phyloP scores from a whole-genome alignment of 2,113 vertebrate species.

The Hoplias malabaricus region DNA sequence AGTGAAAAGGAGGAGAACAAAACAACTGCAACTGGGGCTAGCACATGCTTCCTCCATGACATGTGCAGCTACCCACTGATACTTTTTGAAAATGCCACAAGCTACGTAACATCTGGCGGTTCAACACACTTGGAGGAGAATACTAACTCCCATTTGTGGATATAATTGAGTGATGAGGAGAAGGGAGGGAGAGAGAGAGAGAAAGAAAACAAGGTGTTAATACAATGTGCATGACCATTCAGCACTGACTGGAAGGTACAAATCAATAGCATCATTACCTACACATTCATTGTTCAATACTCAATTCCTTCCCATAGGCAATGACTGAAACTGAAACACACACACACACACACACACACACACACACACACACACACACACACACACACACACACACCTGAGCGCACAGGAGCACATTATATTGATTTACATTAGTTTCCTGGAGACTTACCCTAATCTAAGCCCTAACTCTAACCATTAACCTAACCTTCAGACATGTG shows the following conservation, averaged over 20 bases:
- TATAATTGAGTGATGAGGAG: not conserved
- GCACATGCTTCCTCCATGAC: too few species aligned
- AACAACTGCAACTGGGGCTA: too few species aligned
- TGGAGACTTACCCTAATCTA: too few species aligned
- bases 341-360: conserved; percentile 6
- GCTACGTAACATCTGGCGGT: too few species aligned
- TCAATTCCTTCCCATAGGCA: conserved; percentile 5
- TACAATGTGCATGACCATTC: conserved; percentile 1
- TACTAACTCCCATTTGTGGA: too few species aligned
- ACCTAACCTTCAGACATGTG: too few species aligned
- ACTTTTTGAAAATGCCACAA: not conserved
- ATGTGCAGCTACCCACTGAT: too few species aligned
- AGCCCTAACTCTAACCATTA: too few species aligned
- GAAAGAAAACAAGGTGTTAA: not conserved
- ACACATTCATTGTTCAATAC: conserved; percentile 21
- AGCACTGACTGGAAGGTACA: not conserved
- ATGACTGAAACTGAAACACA: not conserved
- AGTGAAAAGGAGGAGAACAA: too few species aligned
- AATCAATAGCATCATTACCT: conserved; percentile 32
- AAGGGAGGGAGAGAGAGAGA: not conserved
- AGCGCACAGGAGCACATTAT: too few species aligned
- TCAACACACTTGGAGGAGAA: too few species aligned
- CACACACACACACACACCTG: not conserved
- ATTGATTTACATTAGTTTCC: too few species aligned
- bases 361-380: conserved; percentile 27